A percentile compares a stretch with the other conserved stretches of the same genome.
Conservation (phyloP, 2,888 invertebrate species). For the Amaurobius ferox region DNA sequence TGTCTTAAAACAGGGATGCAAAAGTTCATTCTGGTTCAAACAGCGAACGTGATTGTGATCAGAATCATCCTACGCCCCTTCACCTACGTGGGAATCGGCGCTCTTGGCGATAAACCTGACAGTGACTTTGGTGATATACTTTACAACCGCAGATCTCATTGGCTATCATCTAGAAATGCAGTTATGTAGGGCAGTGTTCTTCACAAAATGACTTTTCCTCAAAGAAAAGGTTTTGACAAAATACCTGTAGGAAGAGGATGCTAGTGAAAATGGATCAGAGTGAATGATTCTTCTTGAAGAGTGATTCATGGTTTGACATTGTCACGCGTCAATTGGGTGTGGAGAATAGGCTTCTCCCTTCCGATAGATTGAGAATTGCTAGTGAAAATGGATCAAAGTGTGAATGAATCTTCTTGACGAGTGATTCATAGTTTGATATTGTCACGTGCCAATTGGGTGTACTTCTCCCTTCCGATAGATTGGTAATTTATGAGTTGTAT, state of each 20-base stretch:
- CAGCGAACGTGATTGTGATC: neutral
- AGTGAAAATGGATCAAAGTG: too few species aligned
- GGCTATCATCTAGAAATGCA: neutral
- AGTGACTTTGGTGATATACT: neutral
- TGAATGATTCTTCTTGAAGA: neutral
- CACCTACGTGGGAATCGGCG: neutral
- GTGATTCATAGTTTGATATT: too few species aligned
- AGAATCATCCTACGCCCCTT: neutral
- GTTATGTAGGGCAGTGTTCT: neutral
- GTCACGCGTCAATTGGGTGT: too few species aligned
- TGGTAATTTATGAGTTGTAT: too few species aligned
- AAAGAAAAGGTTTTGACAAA: neutral
- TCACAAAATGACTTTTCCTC: neutral
- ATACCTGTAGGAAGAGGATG: neutral
- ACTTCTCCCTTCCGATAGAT: too few species aligned
- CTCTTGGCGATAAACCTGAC: neutral
- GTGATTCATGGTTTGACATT: neutral
- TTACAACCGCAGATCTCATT: neutral
- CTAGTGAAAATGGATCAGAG: neutral
- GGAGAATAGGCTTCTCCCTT: too few species aligned
- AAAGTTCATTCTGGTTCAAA: neutral
- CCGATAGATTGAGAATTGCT: too few species aligned
- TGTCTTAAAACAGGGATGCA: too few species aligned
- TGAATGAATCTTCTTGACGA: too few species aligned
- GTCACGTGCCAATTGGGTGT: too few species aligned